Evolutionary conservation across 2,113 vertebrate genomes (phyloP), one percentile per base, ranked within the genome.

Genomic region (Sinocyclocheilus anshuiensis): DNA sequence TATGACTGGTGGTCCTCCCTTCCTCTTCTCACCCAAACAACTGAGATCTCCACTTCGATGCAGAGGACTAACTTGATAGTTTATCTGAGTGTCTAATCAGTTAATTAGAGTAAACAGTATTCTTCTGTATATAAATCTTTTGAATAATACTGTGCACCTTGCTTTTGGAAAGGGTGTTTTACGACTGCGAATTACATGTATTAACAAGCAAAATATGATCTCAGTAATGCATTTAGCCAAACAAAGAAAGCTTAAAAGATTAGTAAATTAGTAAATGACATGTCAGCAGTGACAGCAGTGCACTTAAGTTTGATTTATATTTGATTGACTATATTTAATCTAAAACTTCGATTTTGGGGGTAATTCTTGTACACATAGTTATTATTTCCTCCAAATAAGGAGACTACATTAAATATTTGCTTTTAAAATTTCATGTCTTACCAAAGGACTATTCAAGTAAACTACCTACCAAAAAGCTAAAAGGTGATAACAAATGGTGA

Each of bases 1-100:
- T 78, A 90, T 90, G 92, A 91, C 81, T 88, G 91, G 92, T 90
- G 91, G 88, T 84, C 88, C 86, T 87, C 80, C 91, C 67, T 81
- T 80, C 67, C 26, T 63, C 63, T 45, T 77, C 75, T 61, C 76
- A 83, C 24, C 76, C n/a, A 79, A 85, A 67, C 24, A 75, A 12
- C 74, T 18, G 42, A 79, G 26, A 33, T 12, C 48, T 85, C 75
- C 20, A 29, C 74, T 11, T 63, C 6, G 15, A 59, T 13, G 11
- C 53, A 78, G 53, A 59, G 6, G 50, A 53, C 26, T 15, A 18
- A 55, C 4, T 78, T 13, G 15, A 74, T 1, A 67, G 29, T 67
- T 2, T 67, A 15, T 71, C 72, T 75, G 36, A 45, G 0, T 42
- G 2, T 20, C 22, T 24, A 67, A 67, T 61, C 55, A 15, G 11